Percentiles rank a stretch among this genome's conserved stretches.
Conservation (phyloP, 2,113 vertebrate species). For the Vulpes vulpes region DNA sequence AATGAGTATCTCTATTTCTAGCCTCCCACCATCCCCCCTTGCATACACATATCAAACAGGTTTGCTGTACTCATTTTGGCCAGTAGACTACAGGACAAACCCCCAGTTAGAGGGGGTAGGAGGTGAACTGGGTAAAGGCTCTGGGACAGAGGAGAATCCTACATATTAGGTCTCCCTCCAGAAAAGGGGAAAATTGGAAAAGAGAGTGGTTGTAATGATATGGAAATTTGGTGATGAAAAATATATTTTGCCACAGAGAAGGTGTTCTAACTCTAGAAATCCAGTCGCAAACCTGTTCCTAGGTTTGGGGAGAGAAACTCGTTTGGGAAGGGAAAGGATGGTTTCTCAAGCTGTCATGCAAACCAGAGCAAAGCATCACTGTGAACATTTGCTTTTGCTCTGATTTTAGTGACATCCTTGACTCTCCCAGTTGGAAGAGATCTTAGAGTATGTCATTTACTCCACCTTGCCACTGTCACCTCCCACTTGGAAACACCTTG, state of each 20-base stretch:
- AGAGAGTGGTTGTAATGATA: not conserved
- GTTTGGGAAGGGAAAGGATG: not conserved
- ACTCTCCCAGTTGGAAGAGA: not conserved
- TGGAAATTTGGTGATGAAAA: not conserved
- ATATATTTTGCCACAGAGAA: not conserved
- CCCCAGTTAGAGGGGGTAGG: not conserved
- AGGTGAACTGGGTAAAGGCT: not conserved
- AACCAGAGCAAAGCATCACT: not conserved
- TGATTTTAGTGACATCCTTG: not conserved
- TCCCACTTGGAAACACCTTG: not conserved
- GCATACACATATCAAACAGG: not conserved
- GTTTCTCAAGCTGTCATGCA: not conserved
- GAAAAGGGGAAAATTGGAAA: not conserved
- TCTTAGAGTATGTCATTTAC: not conserved
- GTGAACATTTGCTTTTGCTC: not conserved
- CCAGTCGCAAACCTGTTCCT: not conserved
- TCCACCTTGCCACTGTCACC: not conserved
- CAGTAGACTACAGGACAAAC: not conserved
- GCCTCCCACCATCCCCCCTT: not conserved
- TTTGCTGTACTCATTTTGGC: not conserved
- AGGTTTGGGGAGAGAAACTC: slow-evolving; percentile 2
- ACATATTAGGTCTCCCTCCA: not conserved
- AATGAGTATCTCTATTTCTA: not conserved
- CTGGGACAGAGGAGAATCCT: not conserved
- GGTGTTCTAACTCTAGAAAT: not conserved